These are phyloP conservation scores for Boulengeromyrus knoepffleri DNA, from an alignment of 2,113 vertebrate species.

Conservation along the genomic window DNA sequence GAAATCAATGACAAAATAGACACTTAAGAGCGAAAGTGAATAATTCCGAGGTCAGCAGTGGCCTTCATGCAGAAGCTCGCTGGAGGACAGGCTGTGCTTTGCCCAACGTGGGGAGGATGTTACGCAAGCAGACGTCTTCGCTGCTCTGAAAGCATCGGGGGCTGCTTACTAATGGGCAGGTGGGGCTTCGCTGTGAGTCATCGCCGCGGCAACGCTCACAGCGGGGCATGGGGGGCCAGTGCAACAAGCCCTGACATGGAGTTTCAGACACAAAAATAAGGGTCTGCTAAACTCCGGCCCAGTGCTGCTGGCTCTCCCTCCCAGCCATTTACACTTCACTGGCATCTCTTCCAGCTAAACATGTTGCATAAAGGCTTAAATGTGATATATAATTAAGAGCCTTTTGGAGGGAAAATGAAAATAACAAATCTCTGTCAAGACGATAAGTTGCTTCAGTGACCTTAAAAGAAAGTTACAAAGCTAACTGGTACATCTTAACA, in stretches of 20 bases:
- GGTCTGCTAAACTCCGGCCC: not conserved
- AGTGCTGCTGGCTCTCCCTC: not conserved
- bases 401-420: not conserved
- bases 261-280: not conserved
- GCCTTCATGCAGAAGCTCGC: not conserved
- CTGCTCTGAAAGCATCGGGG: not conserved
- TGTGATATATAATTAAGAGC: not conserved
- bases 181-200: slow-evolving; percentile 1
- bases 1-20: not conserved
- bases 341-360: not conserved
- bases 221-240: too few species aligned
- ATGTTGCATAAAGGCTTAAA: not conserved
- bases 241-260: not conserved
- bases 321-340: not conserved
- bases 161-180: slow-evolving; percentile 5
- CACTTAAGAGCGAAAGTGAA: not conserved
- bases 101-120: not conserved
- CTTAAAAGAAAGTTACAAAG: not conserved
- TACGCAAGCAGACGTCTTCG: not conserved
- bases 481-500: not conserved
- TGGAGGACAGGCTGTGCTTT: not conserved
- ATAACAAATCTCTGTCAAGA: not conserved
- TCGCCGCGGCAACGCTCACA: not conserved
- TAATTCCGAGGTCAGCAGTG: slow-evolving; percentile 7
- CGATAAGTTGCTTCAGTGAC: not conserved